phyloP scores from a whole-genome alignment of 2,888 invertebrate species.

The Noctua pronuba region DNA sequence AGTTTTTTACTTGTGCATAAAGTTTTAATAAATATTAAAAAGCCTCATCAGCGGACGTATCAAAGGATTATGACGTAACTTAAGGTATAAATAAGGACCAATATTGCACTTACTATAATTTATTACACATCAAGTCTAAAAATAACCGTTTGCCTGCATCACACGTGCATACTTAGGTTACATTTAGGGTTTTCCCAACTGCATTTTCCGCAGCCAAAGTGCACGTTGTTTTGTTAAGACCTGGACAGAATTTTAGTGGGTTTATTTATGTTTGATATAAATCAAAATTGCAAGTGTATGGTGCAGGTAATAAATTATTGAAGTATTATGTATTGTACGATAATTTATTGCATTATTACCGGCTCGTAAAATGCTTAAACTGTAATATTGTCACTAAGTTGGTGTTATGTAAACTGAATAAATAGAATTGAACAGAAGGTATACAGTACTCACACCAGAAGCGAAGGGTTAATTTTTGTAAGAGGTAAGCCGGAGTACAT shows the following conservation, averaged over 20 bases:
- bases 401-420: too few species aligned
- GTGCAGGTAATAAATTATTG: background rate
- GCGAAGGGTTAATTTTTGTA: too few species aligned
- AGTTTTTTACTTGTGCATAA: too few species aligned
- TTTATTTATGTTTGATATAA: background rate
- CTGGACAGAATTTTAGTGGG: conserved; percentile 13
- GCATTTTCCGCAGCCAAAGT: conserved; percentile 20
- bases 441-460: too few species aligned
- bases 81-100: background rate
- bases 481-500: too few species aligned
- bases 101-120: background rate
- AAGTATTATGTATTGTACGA: conserved; percentile 9
- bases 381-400: background rate
- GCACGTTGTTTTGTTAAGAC: background rate
- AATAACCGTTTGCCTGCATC: conserved; percentile 11
- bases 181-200: conserved; percentile 11
- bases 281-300: conserved; percentile 18
- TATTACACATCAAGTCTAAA: conserved; percentile 12
- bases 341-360: conserved; percentile 8
- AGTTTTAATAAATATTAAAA: too few species aligned
- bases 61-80: background rate
- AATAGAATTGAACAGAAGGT: too few species aligned
- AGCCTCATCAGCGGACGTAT: too few species aligned
- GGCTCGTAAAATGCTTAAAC: conserved; percentile 6
- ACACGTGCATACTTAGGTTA: conserved; percentile 4